Evolutionary conservation across 2,888 invertebrate species (phyloP).

Genomic region (Tachystola acroxantha): DNA sequence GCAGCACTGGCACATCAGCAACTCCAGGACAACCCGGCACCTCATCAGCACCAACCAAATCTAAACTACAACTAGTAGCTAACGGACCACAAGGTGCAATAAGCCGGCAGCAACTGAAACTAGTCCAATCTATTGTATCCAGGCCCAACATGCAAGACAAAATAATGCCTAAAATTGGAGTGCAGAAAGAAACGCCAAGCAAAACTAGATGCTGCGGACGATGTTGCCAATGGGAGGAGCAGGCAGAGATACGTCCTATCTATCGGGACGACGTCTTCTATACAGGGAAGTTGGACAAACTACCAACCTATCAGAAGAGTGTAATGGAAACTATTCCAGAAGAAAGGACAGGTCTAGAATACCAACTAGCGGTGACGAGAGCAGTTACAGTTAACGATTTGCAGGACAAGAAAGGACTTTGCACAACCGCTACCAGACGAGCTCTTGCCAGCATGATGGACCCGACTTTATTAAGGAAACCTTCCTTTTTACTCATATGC

Average conservation of each 20-base stretch:
- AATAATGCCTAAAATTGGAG: slow-evolving; percentile 27
- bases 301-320: slow-evolving; percentile 60
- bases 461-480: slow-evolving; percentile 6
- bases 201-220: slow-evolving; percentile 35
- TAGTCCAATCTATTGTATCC: slow-evolving; percentile 55
- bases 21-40: not conserved
- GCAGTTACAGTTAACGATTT: slow-evolving; percentile 8
- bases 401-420: slow-evolving; percentile 6
- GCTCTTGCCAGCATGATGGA: slow-evolving; percentile 16
- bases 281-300: slow-evolving; percentile 46
- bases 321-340: slow-evolving; percentile 33
- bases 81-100: slow-evolving; percentile 44
- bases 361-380: slow-evolving; percentile 15
- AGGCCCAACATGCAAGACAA: slow-evolving; percentile 36
- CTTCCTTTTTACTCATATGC: slow-evolving; percentile 10
- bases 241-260: slow-evolving; percentile 55
- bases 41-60: slow-evolving; percentile 33
- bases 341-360: slow-evolving; percentile 55
- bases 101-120: slow-evolving; percentile 49
- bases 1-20: not conserved
- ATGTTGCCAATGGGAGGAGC: slow-evolving; percentile 54
- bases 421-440: slow-evolving; percentile 10
- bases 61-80: slow-evolving; percentile 48
- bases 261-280: slow-evolving; percentile 69
- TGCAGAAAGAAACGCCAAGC: not conserved